Evolutionary conservation across 2,888 invertebrate species (phyloP), one percentile per base, ranked within the genome.

Genomic region (Drosophila pegasa): DNA sequence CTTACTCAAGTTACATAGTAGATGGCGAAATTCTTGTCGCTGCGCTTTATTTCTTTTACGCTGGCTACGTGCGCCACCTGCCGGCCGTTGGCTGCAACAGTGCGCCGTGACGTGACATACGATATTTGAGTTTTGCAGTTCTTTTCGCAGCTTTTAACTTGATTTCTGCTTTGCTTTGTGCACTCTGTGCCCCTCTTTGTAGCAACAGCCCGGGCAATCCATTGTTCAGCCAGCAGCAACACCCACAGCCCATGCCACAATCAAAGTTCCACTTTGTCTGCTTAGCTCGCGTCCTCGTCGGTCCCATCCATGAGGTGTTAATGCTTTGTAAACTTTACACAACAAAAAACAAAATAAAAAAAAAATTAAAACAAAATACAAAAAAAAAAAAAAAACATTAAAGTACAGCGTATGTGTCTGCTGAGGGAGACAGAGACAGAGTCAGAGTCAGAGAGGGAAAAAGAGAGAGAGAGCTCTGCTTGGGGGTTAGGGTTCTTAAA

Each of bases 231-330:
- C 50, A 50, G 8, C 33, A 10, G 14, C 48, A 16, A 7, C 40
- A 27, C 35, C 29, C 56, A n/a, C 58, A 20, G 2, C n/a, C 25
- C 22, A 10, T 37, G n/a, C 25, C 48, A 12, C 52, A 37, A 29
- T 38, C 43, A 38, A 31, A 65, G 65, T 50, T 51, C 47, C 57
- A 63, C 59, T 63, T 50, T 74, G 78, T 78, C 69, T 61, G 72
- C 47, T 59, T 52, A 48, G 67, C 57, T 52, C 40, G 29, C 52
- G 31, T 45, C 43, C 47, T 57, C 55, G 56, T 48, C 38, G 50
- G 45, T 64, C 40, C 59, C 79, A 78, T 78, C 68, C 77, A 73
- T 78, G 74, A 80, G 78, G 78, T 79, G 78, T 79, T 79, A 80
- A 79, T 79, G 78, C 71, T 80, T 80, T 73, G 63, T 63, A 80